Evolutionary conservation across 2,113 vertebrate species (phyloP).

Genomic region (Hypanus sabinus): DNA sequence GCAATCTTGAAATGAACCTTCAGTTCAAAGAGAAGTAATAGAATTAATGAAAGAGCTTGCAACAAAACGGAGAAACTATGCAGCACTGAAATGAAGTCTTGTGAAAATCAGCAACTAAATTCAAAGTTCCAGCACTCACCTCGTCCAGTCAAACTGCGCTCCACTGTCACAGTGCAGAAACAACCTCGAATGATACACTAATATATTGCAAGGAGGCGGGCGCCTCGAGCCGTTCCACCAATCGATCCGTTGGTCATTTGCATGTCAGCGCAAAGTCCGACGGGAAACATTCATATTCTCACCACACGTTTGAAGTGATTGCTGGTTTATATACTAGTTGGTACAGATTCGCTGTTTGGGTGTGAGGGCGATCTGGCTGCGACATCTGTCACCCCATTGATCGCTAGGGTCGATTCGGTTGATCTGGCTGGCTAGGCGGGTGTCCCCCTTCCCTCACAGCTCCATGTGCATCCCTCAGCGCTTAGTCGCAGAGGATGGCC

Average conservation of each 20-base stretch:
- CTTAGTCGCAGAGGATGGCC: constrained; percentile 88
- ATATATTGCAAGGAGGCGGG: too few relatives aligned
- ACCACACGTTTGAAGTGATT: too few relatives aligned
- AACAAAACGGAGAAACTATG: too few relatives aligned
- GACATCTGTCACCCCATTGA: constrained; percentile 96
- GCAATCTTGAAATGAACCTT: too few relatives aligned
- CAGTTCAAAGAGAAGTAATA: too few relatives aligned
- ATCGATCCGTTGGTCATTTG: neutral
- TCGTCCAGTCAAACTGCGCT: too few relatives aligned
- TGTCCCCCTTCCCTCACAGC: constrained; percentile 95
- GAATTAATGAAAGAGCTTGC: too few relatives aligned
- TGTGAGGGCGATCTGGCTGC: constrained; percentile 94
- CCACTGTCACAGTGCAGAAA: too few relatives aligned
- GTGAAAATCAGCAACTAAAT: too few relatives aligned
- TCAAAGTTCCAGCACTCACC: too few relatives aligned
- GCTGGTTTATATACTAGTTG: neutral
- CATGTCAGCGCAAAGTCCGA: neutral
- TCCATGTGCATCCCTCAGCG: constrained; percentile 93
- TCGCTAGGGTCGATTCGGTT: constrained; percentile 98
- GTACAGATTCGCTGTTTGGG: accelerated
- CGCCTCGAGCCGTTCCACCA: neutral
- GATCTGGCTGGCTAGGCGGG: constrained; percentile 98
- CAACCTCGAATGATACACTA: too few relatives aligned
- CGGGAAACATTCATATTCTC: neutral
- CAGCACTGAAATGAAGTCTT: too few relatives aligned